Conservation (phyloP, 2,888 invertebrate species). For the Formica aserva region DNA sequence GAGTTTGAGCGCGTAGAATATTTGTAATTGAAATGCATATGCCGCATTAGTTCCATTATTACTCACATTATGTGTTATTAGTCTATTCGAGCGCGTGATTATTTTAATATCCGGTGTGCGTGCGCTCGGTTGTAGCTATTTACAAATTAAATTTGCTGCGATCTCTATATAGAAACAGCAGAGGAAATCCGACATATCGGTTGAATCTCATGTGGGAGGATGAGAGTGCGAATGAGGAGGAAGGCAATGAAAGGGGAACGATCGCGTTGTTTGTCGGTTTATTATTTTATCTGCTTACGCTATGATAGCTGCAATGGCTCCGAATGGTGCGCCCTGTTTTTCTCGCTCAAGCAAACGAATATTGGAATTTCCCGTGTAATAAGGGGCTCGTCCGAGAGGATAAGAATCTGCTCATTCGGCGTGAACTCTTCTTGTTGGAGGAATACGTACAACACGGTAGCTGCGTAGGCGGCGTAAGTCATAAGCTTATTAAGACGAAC, state of each 20-base stretch:
- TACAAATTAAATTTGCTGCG: constrained; percentile 32
- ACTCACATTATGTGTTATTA: constrained; percentile 45
- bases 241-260: neutral
- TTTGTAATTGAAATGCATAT: constrained; percentile 56
- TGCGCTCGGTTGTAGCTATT: constrained; percentile 1
- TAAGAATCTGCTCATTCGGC: constrained; percentile 20
- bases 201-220: neutral
- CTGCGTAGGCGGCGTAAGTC: neutral
- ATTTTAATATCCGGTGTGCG: constrained; percentile 47
- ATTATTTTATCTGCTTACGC: constrained; percentile 57
- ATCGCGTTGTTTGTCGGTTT: constrained; percentile 39
- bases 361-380: constrained; percentile 52
- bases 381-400: constrained; percentile 15
- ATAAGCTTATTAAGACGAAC: neutral
- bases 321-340: constrained; percentile 57
- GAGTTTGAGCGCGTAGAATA: neutral
- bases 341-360: constrained; percentile 47
- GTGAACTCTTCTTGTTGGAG: neutral
- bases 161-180: neutral
- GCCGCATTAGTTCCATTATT: constrained; percentile 52
- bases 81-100: constrained; percentile 47
- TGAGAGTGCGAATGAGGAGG: neutral
- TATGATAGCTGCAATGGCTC: constrained; percentile 32
- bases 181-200: constrained; percentile 21
- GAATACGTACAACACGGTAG: neutral